Percentiles rank a stretch among this genome's conserved stretches.
Conservation (phyloP, 2,113 vertebrate species). For the Suncus etruscus region DNA sequence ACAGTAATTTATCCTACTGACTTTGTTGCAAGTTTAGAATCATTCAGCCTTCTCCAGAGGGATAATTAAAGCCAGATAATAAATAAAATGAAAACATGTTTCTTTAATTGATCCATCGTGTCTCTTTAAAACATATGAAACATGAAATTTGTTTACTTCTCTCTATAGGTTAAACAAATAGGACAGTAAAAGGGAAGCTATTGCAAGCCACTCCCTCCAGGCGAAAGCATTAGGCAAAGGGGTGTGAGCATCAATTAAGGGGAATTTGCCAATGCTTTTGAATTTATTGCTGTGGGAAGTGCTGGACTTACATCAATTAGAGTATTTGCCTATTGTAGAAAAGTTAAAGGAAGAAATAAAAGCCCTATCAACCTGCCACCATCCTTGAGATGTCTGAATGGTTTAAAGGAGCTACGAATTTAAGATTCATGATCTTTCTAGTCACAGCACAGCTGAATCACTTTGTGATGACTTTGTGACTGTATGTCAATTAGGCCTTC, state of each 20-base stretch:
- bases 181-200: not conserved
- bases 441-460: not conserved
- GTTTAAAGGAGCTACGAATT: not conserved
- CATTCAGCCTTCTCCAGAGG: conserved; percentile 65
- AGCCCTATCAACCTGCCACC: not conserved
- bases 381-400: not conserved
- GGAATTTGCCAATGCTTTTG: conserved; percentile 38
- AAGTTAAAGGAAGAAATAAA: conserved; percentile 46
- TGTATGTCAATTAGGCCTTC: not conserved
- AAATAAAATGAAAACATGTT: conserved; percentile 80
- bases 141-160: conserved; percentile 64
- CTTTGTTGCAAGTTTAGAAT: conserved; percentile 28
- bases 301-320: conserved; percentile 32
- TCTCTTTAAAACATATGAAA: conserved; percentile 72
- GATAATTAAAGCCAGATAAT: conserved; percentile 80
- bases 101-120: conserved; percentile 60
- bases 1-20: conserved; percentile 66
- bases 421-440: not conserved
- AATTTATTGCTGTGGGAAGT: not conserved
- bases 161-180: conserved; percentile 18
- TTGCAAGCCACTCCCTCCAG: conserved; percentile 53
- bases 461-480: not conserved
- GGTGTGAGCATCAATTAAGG: not conserved
- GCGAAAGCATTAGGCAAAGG: conserved; percentile 40
- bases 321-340: conserved; percentile 25